Percentiles rank a stretch among this genome's conserved stretches.
Conservation (phyloP, 2,797 vertebrate genomes). For the Smutsia temminckii region DNA sequence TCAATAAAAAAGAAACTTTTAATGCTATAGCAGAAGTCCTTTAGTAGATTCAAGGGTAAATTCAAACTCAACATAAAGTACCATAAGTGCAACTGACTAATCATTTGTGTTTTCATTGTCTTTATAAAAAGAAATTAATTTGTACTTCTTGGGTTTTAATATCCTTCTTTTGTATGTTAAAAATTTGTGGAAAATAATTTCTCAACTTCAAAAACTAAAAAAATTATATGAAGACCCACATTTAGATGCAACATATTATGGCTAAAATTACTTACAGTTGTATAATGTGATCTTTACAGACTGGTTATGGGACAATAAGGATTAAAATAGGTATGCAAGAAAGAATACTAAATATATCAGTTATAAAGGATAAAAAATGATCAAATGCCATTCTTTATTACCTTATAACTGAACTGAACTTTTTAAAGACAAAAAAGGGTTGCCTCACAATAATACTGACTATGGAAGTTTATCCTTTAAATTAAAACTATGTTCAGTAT, state of each 20-base stretch:
- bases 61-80: constrained; percentile 8
- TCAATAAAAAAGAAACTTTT: constrained; percentile 43
- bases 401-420: constrained; percentile 35
- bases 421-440: not conserved
- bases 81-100: not conserved
- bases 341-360: constrained; percentile 14
- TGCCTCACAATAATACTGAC: not conserved
- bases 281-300: constrained; percentile 22
- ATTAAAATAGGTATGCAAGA: not conserved
- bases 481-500: not conserved
- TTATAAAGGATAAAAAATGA: not conserved
- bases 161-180: not conserved
- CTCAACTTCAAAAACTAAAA: not conserved
- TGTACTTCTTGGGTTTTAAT: constrained; percentile 18
- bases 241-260: not conserved
- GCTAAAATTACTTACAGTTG: not conserved
- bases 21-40: not conserved
- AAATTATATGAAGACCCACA: not conserved
- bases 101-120: not conserved
- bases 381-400: not conserved
- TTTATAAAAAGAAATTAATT: constrained; percentile 6
- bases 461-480: constrained; percentile 9
- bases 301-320: not conserved
- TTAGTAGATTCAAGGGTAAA: constrained; percentile 32
- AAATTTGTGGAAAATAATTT: constrained; percentile 35